Evolutionary conservation across 2,797 vertebrate genomes (phyloP).

Genomic region (Aldrovandia affinis): DNA sequence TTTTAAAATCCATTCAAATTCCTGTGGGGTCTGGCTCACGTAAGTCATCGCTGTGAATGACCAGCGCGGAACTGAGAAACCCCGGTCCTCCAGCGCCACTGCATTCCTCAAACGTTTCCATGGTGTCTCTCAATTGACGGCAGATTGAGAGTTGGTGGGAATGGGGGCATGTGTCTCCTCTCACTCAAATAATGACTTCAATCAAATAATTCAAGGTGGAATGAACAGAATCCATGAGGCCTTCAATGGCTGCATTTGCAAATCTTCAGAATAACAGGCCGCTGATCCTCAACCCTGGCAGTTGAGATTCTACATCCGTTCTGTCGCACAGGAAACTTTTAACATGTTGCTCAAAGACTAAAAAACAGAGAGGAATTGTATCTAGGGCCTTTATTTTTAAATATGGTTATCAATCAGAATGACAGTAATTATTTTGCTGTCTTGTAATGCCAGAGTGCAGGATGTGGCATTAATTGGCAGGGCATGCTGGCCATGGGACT

Average conservation of each 20-base stretch:
- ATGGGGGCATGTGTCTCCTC: constrained; percentile 62
- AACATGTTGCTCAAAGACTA: neutral
- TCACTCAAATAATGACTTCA: constrained; percentile 65
- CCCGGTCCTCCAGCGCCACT: constrained; percentile 36
- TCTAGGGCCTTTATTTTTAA: neutral
- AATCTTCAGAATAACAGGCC: constrained; percentile 2
- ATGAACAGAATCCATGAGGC: constrained; percentile 52
- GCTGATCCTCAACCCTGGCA: neutral
- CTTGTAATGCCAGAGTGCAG: neutral
- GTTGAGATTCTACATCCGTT: neutral
- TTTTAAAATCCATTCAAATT: constrained; percentile 18
- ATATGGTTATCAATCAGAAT: neutral
- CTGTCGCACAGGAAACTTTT: neutral
- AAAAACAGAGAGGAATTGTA: neutral
- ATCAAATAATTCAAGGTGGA: constrained; percentile 53
- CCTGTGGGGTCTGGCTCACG: neutral
- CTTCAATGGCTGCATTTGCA: constrained; percentile 49
- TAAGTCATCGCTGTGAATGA: constrained; percentile 10
- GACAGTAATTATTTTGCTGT: neutral
- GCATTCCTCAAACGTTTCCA: constrained; percentile 73
- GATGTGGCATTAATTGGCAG: neutral
- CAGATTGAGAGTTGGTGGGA: constrained; percentile 78
- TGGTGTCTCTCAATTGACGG: constrained; percentile 67
- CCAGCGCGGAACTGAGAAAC: constrained; percentile 10
- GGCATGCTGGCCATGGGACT: neutral